These are phyloP conservation scores for Clupea harengus DNA, from an alignment of 2,113 vertebrate genomes.

Conservation along the genomic window DNA sequence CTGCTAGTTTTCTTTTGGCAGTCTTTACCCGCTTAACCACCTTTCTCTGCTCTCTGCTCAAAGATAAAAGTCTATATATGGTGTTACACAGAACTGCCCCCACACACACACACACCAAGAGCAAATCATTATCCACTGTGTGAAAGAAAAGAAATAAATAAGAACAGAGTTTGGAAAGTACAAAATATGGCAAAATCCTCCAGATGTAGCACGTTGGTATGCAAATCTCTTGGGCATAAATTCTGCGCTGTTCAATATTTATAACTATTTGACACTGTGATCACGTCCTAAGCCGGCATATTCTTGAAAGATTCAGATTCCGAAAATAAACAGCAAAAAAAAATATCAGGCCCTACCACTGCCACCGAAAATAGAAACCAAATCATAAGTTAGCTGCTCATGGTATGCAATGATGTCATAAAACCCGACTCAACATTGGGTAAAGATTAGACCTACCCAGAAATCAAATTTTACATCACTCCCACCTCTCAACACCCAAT, in stretches of 20 bases:
- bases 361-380: neutral
- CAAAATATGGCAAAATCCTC: slow-evolving; percentile 1
- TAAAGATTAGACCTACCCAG: slow-evolving; percentile 6
- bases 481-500: neutral
- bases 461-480: slow-evolving; percentile 4
- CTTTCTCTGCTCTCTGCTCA: neutral
- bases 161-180: neutral
- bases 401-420: slow-evolving; percentile 2
- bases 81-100: slow-evolving; percentile 25
- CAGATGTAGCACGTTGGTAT: neutral
- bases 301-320: neutral
- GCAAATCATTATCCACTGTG: neutral
- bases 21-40: neutral
- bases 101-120: neutral
- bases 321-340: neutral
- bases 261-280: neutral
- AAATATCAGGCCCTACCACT: neutral
- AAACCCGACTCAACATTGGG: neutral
- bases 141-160: neutral
- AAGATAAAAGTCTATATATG: slow-evolving; percentile 44
- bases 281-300: neutral
- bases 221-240: neutral
- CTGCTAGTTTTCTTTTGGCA: neutral
- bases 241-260: neutral
- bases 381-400: slow-evolving; percentile 12